These are phyloP conservation scores for Spodoptera exigua DNA, from an alignment of 2,888 invertebrate species.

Conservation along the genomic window DNA sequence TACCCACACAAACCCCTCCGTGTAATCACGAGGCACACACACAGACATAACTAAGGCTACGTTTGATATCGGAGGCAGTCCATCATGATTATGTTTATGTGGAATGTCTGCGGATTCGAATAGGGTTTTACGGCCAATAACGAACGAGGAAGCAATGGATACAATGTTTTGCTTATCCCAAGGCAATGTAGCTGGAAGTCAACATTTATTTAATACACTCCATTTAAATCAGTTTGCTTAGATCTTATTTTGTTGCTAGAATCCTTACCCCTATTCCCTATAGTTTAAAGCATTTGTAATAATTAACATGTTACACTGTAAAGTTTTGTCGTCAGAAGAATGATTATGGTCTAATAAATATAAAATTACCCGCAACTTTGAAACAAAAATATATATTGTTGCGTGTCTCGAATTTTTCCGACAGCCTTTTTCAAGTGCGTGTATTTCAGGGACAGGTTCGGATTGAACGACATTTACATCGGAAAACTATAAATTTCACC, in stretches of 20 bases:
- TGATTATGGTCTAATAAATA: no score
- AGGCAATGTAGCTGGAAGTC: no score
- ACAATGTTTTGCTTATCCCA: not conserved
- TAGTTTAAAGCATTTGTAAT: no score
- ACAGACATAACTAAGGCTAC: constrained; percentile 16
- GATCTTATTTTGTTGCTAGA: no score
- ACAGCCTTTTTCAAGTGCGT: constrained; percentile 22
- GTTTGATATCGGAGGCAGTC: constrained; percentile 31
- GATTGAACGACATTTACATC: constrained; percentile 40
- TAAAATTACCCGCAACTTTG: no score
- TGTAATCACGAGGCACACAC: not conserved
- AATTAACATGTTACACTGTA: no score
- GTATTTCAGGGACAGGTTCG: constrained; percentile 26
- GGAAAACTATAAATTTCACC: constrained; percentile 39
- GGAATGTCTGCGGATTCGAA: constrained; percentile 27
- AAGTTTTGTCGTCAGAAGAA: no score
- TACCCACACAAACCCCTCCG: constrained; percentile 11
- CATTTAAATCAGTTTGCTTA: no score
- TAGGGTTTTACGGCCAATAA: constrained; percentile 21
- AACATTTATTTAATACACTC: no score
- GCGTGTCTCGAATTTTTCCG: constrained; percentile 22
- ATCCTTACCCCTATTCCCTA: no score
- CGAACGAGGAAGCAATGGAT: constrained; percentile 25
- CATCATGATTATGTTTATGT: constrained; percentile 44
- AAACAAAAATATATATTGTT: constrained; percentile 7